phyloP scores from a whole-genome alignment of 2,888 invertebrate genomes.

The Bursaphelenchus okinawaensis region DNA sequence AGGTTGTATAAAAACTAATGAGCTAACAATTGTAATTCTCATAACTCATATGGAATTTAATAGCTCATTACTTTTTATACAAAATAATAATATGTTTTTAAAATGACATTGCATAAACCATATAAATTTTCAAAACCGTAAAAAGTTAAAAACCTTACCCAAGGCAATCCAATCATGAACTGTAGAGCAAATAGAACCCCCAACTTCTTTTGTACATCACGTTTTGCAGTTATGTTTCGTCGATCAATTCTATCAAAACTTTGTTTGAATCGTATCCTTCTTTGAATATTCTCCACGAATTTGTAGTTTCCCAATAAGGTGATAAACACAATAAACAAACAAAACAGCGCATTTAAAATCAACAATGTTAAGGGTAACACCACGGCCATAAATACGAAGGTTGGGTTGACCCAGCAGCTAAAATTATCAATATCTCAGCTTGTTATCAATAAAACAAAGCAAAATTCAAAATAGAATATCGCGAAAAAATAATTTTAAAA shows the following conservation, averaged over 20 bases:
- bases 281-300: slow-evolving; percentile 25
- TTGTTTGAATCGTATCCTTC: not conserved
- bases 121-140: too few species aligned
- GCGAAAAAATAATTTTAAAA: too few species aligned
- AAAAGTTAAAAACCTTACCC: too few species aligned
- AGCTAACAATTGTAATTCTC: too few species aligned
- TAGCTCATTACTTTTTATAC: too few species aligned
- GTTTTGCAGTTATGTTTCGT: not conserved
- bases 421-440: slow-evolving; percentile 4
- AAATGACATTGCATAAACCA: too few species aligned
- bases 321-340: slow-evolving; percentile 33
- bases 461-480: too few species aligned
- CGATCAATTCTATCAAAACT: not conserved
- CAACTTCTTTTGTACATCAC: slow-evolving; percentile 15
- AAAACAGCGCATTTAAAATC: slow-evolving; percentile 35
- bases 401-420: slow-evolving; percentile 44
- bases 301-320: not conserved
- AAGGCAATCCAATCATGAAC: slow-evolving; percentile 40
- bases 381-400: slow-evolving; percentile 34
- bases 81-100: too few species aligned
- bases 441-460: not conserved
- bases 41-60: too few species aligned
- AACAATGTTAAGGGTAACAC: slow-evolving; percentile 38
- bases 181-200: slow-evolving; percentile 36
- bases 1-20: too few species aligned